These are phyloP conservation scores for Rhagoletis zephyria DNA, from an alignment of 1,140 invertebrate species.

Conservation along the genomic window DNA sequence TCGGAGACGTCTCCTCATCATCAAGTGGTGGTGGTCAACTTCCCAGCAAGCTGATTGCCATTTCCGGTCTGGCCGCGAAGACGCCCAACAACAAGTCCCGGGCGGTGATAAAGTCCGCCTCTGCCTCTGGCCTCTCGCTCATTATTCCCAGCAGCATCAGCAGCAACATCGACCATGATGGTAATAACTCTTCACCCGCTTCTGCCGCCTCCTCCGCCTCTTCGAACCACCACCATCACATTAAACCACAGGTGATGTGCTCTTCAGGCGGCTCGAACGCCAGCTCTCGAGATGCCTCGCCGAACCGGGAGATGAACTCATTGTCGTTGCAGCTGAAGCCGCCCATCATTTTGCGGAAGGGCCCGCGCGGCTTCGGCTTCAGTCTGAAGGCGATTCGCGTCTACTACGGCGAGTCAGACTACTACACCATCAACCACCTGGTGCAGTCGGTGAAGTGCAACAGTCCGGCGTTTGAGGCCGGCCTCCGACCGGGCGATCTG, in stretches of 20 bases:
- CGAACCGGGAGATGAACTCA: slow-evolving; percentile 91
- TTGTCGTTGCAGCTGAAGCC: slow-evolving; percentile 88
- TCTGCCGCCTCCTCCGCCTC: no score
- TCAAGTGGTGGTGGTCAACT: no score
- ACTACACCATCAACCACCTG: slow-evolving; percentile 97
- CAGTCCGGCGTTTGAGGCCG: slow-evolving; percentile 95
- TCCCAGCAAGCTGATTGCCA: no score
- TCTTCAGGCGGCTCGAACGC: slow-evolving; percentile 94
- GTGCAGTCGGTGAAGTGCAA: slow-evolving; percentile 95
- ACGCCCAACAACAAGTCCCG: slow-evolving; percentile 69
- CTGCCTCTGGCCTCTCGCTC: slow-evolving; percentile 92
- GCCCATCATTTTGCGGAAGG: slow-evolving; percentile 91
- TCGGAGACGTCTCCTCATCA: no score
- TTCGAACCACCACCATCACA: slow-evolving; percentile 71
- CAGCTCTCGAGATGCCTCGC: slow-evolving; percentile 95
- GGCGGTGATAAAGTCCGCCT: slow-evolving; percentile 89
- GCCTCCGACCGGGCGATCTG: slow-evolving; percentile 91
- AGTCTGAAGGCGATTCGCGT: slow-evolving; percentile 95
- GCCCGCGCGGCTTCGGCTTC: slow-evolving; percentile 95
- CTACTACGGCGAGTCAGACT: slow-evolving; percentile 95
- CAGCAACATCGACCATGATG: slow-evolving; percentile 62
- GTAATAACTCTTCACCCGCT: no score
- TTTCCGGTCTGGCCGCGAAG: no score
- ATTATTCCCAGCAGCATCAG: slow-evolving; percentile 75
- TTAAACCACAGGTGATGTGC: slow-evolving; percentile 74